These are phyloP conservation scores for Okapia johnstoni DNA, from an alignment of 2,113 vertebrate genomes.

Conservation along the genomic window DNA sequence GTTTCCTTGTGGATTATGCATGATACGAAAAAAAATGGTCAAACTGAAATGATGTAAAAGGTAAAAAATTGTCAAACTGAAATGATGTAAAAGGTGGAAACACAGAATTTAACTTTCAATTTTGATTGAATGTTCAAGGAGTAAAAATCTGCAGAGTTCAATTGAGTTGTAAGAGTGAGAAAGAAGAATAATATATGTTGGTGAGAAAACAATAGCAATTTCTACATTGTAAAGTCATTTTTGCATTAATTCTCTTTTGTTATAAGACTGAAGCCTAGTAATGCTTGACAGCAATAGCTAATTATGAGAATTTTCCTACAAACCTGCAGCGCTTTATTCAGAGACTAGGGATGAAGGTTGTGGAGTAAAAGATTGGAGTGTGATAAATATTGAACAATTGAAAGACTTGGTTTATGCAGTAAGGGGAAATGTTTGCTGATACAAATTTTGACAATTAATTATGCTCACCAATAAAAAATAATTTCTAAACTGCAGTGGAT, in stretches of 20 bases:
- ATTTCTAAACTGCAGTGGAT: constrained; percentile 64
- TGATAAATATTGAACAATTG: constrained; percentile 29
- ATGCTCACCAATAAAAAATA: constrained; percentile 59
- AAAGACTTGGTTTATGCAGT: background rate
- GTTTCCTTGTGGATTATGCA: background rate
- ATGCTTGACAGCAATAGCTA: background rate
- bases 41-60: constrained; percentile 9
- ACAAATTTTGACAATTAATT: constrained; percentile 71
- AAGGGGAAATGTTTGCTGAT: constrained; percentile 68
- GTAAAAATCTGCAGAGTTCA: constrained; percentile 35
- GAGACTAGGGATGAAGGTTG: background rate
- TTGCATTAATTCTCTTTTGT: constrained; percentile 23
- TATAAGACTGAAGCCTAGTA: background rate
- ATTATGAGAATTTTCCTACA: constrained; percentile 18
- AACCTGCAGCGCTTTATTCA: background rate
- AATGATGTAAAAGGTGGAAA: background rate
- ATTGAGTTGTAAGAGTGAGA: background rate
- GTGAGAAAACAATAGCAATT: background rate
- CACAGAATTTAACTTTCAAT: constrained; percentile 39
- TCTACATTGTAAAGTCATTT: constrained; percentile 26
- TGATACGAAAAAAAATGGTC: constrained; percentile 21
- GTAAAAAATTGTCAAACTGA: constrained; percentile 20
- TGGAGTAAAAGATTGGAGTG: background rate
- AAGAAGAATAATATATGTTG: background rate
- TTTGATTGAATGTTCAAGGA: background rate